Base-by-base conservation (phyloP, 2,113 vertebrate genomes). In the Paramormyrops kingsleyae region DNA sequence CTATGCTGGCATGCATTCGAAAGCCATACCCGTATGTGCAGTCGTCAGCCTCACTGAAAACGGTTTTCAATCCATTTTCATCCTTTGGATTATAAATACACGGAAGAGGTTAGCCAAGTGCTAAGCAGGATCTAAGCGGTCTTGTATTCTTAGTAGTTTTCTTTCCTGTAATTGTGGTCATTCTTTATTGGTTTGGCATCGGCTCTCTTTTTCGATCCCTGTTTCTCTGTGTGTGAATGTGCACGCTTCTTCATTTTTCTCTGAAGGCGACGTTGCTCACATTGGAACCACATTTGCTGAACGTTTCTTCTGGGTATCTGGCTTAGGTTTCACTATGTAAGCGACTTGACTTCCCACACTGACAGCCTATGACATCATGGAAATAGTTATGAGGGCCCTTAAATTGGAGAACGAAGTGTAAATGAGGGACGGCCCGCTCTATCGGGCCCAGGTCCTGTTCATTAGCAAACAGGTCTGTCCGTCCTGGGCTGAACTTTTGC, bases 351-450 rank as follows among this genome's bases (percentile, higher is more conserved):
- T 93, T 93, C 93, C 66, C 92, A 91, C 91, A 91, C 93, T 93
- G 94, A 94, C 93, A 95, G 93, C 93, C 94, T 93, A 92, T 95
- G 95, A 95, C 92, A 93, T 95, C 93, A 96, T 95, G 95, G 95
- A 95, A 96, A 95, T 89, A 93, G 92, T 93, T 93, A 91, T 93
- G 92, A 94, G 87, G 50, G 92, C 91, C 39, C 94, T 94, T 94
- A 94, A 94, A 92, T 90, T 74, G 92, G 85, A 92, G 92, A 94
- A 93, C 92, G 92, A 94, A 93, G 94, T 92, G 92, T 95, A 94
- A 84, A 95, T 94, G 93, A 94, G 94, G 91, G 21, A 88, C 95
- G 94, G 94, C 94, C 83, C 70, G 86, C 83, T 88, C 62, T 10
- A 2, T 21, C 19, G 44, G 83, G 83, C 35, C 19, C 21, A 19